Percentiles rank a stretch among this genome's conserved stretches.
phyloP scores from a whole-genome alignment of 2,888 invertebrate genomes.

The Rambutsinella grinnellia region DNA sequence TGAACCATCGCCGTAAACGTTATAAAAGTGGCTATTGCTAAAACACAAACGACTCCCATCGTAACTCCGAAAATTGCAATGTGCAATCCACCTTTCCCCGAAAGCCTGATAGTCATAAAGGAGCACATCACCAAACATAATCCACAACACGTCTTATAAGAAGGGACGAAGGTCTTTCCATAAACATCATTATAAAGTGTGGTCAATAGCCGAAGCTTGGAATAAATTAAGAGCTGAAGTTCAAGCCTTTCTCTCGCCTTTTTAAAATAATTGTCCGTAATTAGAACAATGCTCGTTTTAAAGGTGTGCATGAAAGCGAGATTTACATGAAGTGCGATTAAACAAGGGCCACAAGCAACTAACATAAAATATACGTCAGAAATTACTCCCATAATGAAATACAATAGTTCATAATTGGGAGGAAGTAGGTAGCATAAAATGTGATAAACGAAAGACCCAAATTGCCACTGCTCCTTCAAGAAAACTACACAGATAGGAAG shows the following conservation, averaged over 20 bases:
- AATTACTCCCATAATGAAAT: too few species aligned
- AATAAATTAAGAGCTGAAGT: conserved; percentile 10
- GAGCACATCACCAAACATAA: background rate
- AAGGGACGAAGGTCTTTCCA: conserved; percentile 9
- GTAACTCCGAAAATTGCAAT: background rate
- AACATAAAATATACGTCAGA: too few species aligned
- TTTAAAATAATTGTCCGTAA: too few species aligned
- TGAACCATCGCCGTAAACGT: conserved; percentile 20
- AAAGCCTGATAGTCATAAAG: background rate
- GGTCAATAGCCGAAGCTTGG: conserved; percentile 17
- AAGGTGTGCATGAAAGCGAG: too few species aligned
- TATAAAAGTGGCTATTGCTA: background rate
- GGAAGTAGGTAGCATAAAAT: too few species aligned
- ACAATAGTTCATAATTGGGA: too few species aligned
- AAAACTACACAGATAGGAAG: background rate
- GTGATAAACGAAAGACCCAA: conserved; percentile 20
- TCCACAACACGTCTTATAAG: background rate
- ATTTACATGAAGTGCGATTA: too few species aligned
- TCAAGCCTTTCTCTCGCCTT: too few species aligned
- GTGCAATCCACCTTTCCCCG: background rate
- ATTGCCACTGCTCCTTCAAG: conserved; percentile 5
- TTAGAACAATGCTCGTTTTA: too few species aligned
- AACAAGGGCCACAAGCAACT: too few species aligned
- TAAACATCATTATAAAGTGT: conserved; percentile 17
- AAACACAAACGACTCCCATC: background rate